Evolutionary conservation across 1,140 invertebrate genomes (phyloP), one percentile per base, ranked within the genome.

Genomic region (Drosophila azteca): DNA sequence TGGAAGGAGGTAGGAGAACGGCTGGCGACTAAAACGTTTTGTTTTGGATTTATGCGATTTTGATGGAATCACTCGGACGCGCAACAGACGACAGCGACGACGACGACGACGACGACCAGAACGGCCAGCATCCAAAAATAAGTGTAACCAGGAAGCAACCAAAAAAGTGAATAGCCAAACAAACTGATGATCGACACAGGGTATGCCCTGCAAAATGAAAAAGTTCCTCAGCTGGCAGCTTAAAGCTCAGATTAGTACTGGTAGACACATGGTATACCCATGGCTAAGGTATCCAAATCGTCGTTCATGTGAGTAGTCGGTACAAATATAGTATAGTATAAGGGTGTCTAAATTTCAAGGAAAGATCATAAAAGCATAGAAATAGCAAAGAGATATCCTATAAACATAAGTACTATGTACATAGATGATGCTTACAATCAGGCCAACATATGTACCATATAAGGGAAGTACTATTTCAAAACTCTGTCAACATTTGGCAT

Each of bases 21-120:
- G 54, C 82, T 66, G 80, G 72, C 73, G 77, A 87, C 81, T 80
- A 81, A 85, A 85, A 70, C 82, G 82, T 81, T 87, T 85, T 70
- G 63, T 77, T 81, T 87, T 87, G 82, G 82, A 85, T 85, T 85
- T 87, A 85, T 85, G 83, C 67, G 82, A 87, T 85, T 85, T 85
- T 85, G 78, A 85, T 85, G 82, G 82, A 85, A 87, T 88, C 82
- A 82, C 74, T 85, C 31, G 73, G 57, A 49, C 45, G 49, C 58
- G 69, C 29, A 9, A 8, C 63, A 68, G 77, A 78, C 63, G 63
- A 63, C 61, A 66, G 70, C 72, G 76, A 66, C 31, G 31, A 1
- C 29, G 29, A 31, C 29, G 6, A 6, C 4, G 29, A 39, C 11
- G 3, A 1, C 35, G 35, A 39, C 35, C 4, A 11, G 3, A 3